phyloP scores from a whole-genome alignment of 2,888 invertebrate genomes.

The Yponomeuta plumbellus region DNA sequence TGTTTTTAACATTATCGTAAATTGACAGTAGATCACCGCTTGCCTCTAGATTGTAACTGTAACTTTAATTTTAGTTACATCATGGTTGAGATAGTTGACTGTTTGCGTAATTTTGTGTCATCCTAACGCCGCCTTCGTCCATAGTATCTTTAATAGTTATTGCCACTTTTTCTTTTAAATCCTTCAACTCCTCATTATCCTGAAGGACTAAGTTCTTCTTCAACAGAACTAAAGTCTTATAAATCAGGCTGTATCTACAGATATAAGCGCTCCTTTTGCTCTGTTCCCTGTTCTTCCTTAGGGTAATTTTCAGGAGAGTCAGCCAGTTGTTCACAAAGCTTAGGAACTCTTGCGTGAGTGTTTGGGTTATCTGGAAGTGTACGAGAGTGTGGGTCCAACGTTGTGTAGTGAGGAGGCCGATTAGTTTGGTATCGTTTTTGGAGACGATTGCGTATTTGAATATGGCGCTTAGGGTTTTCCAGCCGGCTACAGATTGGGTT shows the following conservation, averaged over 20 bases:
- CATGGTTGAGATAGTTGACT: neutral
- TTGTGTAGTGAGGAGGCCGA: slow-evolving; percentile 54
- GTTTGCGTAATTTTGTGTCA: neutral
- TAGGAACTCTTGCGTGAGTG: slow-evolving; percentile 49
- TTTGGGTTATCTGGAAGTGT: slow-evolving; percentile 58
- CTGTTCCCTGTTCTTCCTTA: slow-evolving; percentile 34
- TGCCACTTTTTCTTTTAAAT: slow-evolving; percentile 39
- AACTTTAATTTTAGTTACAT: neutral
- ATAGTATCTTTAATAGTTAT: slow-evolving; percentile 35
- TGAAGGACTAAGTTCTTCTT: slow-evolving; percentile 41
- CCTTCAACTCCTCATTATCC: slow-evolving; percentile 36
- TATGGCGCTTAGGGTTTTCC: slow-evolving; percentile 59
- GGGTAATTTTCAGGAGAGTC: slow-evolving; percentile 48
- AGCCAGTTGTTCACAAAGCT: slow-evolving; percentile 56
- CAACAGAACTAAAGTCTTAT: slow-evolving; percentile 46
- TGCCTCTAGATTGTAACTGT: no score
- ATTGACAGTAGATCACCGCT: neutral
- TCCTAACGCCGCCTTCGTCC: neutral
- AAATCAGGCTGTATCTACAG: slow-evolving; percentile 47
- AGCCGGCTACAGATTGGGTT: slow-evolving; percentile 52
- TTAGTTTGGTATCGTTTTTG: slow-evolving; percentile 52
- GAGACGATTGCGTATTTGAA: slow-evolving; percentile 57
- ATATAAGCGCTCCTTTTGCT: slow-evolving; percentile 35
- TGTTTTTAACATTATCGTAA: neutral
- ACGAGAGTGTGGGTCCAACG: slow-evolving; percentile 62